Base-by-base conservation (phyloP, 1,140 invertebrate species). In the Aporrectodea caliginosa region DNA sequence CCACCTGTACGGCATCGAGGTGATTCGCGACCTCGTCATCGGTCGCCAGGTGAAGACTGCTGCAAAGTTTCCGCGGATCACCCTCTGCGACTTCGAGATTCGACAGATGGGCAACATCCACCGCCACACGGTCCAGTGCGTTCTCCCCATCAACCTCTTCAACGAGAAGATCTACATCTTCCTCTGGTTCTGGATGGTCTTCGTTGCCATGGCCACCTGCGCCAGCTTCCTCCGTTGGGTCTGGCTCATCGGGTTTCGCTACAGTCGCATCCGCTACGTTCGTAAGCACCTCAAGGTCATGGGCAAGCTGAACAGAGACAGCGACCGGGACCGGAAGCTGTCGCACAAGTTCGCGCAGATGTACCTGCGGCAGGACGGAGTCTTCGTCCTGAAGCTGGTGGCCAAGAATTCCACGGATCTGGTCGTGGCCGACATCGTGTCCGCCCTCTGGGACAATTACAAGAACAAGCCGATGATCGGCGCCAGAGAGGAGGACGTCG, bases 61-160 rank as follows among this genome's bases (percentile, higher is more conserved):
- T 12, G 34, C 35, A 30, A 77, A 82, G 16, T 90, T 90, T 84
- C 90, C 90, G 14, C 83, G 88, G 70, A 88, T 90, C 22, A 90
- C 90, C 16, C 85, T 90, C 81, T 90, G 90, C 84, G 90, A 90
- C 82, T 90, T 90, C 83, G 86, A 89, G 79, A 88, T n/a, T n/a
- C n/a, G n/a, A n/a, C n/a, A n/a, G n/a, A n/a, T n/a, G n/a, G n/a
- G n/a, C n/a, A n/a, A n/a, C n/a, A n/a, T n/a, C n/a, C n/a, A n/a
- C n/a, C n/a, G n/a, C n/a, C n/a, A n/a, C n/a, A n/a, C n/a, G n/a
- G n/a, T n/a, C n/a, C n/a, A n/a, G n/a, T n/a, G n/a, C n/a, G n/a
- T n/a, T n/a, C n/a, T n/a, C n/a, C n/a, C n/a, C n/a, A n/a, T n/a
- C n/a, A n/a, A n/a, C n/a, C n/a, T n/a, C n/a, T n/a, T n/a, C n/a